A percentile compares a stretch with the other conserved stretches of the same genome.
phyloP scores from a whole-genome alignment of 2,888 invertebrate genomes.

The Elegia similella region DNA sequence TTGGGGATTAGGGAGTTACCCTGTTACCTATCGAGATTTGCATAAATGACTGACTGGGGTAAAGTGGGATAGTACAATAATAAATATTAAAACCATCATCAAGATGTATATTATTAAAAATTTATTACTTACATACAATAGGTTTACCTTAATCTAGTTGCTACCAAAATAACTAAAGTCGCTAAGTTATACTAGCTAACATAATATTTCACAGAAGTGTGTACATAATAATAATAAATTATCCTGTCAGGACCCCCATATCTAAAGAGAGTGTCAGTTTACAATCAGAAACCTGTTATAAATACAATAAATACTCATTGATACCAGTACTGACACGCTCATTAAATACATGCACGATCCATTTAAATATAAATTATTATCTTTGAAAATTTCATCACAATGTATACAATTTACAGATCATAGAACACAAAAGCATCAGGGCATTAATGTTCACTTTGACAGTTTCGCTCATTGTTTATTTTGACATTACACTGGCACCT shows the following conservation, averaged over 20 bases:
- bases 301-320: conserved; percentile 76
- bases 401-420: conserved; percentile 67
- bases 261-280: conserved; percentile 57
- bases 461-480: conserved; percentile 29
- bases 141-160: conserved; percentile 71
- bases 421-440: conserved; percentile 36
- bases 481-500: conserved; percentile 59
- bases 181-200: conserved; percentile 73
- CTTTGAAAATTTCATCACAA: conserved; percentile 69
- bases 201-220: conserved; percentile 70
- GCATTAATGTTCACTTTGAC: conserved; percentile 26
- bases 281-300: conserved; percentile 60
- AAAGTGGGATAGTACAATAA: conserved; percentile 12
- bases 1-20: too few relatives aligned
- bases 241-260: conserved; percentile 51
- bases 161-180: conserved; percentile 62
- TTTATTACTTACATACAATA: conserved; percentile 78
- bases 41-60: not conserved
- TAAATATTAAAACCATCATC: conserved; percentile 28
- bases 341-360: conserved; percentile 48
- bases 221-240: conserved; percentile 55
- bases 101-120: conserved; percentile 65
- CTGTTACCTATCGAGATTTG: too few relatives aligned
- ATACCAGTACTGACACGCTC: conserved; percentile 59
- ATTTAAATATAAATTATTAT: conserved; percentile 59